These are phyloP conservation scores for Uria aalge DNA, from an alignment of 2,113 vertebrate genomes.

Conservation along the genomic window DNA sequence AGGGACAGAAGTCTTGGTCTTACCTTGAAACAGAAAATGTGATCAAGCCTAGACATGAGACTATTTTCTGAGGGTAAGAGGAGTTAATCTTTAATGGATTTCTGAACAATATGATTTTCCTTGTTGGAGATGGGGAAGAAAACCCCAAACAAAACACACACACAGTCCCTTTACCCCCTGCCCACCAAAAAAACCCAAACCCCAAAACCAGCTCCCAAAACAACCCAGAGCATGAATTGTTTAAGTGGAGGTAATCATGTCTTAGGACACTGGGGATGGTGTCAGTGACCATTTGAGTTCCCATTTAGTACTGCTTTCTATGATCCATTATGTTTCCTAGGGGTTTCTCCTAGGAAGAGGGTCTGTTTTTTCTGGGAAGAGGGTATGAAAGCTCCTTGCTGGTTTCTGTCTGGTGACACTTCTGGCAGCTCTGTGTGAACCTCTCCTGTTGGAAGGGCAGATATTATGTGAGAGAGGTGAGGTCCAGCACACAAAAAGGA, in stretches of 20 bases:
- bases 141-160: neutral
- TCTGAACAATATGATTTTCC: neutral
- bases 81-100: neutral
- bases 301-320: neutral
- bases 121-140: neutral
- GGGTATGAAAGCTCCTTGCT: neutral
- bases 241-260: neutral
- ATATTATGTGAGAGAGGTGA: neutral
- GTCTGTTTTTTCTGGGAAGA: neutral
- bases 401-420: neutral
- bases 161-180: neutral
- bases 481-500: fast-evolving
- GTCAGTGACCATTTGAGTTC: neutral
- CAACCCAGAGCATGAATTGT: neutral
- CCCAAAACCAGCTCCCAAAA: neutral
- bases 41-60: neutral
- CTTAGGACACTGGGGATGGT: neutral
- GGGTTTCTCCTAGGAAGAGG: neutral
- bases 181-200: fast-evolving
- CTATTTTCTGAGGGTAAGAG: neutral
- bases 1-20: neutral
- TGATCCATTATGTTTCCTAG: neutral
- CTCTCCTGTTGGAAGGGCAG: neutral
- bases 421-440: neutral
- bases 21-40: neutral